Conservation (phyloP, 2,113 vertebrate species). For the Alouatta palliata region DNA sequence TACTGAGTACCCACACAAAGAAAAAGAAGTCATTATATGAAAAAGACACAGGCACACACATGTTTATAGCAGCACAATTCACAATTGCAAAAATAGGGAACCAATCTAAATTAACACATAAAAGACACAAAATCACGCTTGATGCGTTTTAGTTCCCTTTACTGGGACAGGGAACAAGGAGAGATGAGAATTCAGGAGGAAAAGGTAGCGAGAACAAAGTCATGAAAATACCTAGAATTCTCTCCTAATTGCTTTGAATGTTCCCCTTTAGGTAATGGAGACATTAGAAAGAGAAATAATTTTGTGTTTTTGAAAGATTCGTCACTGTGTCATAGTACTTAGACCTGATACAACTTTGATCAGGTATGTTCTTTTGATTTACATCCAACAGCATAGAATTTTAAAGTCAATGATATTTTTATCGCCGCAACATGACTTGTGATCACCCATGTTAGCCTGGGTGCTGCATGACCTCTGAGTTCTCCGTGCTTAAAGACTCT, state of each 20-base stretch:
- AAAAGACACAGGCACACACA: too few relatives aligned
- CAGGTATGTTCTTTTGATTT: not conserved
- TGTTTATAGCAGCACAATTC: too few relatives aligned
- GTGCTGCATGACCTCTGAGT: not conserved
- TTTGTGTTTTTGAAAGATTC: not conserved
- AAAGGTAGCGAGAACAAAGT: not conserved
- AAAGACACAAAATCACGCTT: accelerated
- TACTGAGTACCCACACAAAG: too few relatives aligned
- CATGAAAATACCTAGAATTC: too few relatives aligned
- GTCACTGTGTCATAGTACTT: not conserved
- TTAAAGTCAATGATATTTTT: not conserved
- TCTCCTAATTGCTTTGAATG: not conserved
- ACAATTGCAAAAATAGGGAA: too few relatives aligned
- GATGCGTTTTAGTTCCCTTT: accelerated
- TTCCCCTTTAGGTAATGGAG: not conserved
- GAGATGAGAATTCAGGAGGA: not conserved
- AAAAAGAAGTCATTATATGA: too few relatives aligned
- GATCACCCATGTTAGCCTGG: accelerated
- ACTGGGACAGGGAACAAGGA: accelerated
- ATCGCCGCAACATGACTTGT: not conserved
- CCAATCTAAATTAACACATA: too few relatives aligned
- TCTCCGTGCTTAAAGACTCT: not conserved
- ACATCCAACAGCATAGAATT: not conserved
- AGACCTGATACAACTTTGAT: not conserved
- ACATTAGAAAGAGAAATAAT: not conserved